A percentile compares a stretch with the other conserved stretches of the same genome.
Evolutionary conservation across 2,113 vertebrate genomes (phyloP).

Genomic region (Osmerus mordax): DNA sequence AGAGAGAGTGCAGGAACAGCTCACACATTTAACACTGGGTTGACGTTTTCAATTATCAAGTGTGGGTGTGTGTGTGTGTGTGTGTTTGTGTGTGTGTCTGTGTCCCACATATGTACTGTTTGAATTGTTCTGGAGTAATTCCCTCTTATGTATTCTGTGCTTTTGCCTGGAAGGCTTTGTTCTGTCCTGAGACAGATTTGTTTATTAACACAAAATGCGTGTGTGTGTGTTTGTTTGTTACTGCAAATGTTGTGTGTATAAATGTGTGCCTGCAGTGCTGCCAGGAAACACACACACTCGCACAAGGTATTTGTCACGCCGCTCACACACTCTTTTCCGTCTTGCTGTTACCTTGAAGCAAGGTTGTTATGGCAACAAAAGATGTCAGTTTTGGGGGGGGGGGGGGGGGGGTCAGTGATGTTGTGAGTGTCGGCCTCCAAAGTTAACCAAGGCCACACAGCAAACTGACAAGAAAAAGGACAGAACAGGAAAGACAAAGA

Average conservation of each 20-base stretch:
- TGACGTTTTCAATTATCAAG: neutral
- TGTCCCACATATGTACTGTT: no score
- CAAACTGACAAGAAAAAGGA: neutral
- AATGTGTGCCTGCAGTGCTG: no score
- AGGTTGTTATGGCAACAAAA: conserved; percentile 74
- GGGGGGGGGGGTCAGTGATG: conserved; percentile 21
- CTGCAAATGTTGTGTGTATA: neutral
- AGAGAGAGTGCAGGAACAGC: conserved; percentile 12
- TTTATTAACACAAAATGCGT: neutral
- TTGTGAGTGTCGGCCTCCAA: conserved; percentile 47
- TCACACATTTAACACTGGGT: neutral
- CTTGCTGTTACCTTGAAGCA: conserved; percentile 76
- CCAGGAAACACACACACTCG: conserved; percentile 4
- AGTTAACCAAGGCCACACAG: conserved; percentile 40
- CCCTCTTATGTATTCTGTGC: no score
- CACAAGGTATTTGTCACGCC: conserved; percentile 71
- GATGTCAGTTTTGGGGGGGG: conserved; percentile 61
- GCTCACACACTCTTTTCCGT: conserved; percentile 68
- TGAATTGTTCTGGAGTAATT: no score
- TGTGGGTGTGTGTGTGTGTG: neutral
- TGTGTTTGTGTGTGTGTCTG: neutral
- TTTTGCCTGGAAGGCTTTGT: neutral
- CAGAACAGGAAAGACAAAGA: neutral
- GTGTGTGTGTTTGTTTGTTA: neutral
- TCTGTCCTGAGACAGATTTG: neutral